phyloP scores from a whole-genome alignment of 2,113 vertebrate species.

The Periophthalmodon schlosseri region DNA sequence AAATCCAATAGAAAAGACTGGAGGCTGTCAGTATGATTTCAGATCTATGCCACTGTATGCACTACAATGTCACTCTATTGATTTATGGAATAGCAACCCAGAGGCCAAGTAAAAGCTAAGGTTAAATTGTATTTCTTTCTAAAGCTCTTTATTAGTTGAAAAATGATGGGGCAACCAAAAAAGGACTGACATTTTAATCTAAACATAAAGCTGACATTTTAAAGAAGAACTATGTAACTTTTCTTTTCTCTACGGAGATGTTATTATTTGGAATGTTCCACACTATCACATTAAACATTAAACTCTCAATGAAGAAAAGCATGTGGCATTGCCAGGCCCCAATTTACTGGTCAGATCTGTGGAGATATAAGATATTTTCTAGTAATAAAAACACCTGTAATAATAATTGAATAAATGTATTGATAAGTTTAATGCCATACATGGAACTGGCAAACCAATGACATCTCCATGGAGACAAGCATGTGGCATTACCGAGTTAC shows the following conservation, averaged over 20 bases:
- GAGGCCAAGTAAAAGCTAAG: constrained; percentile 15
- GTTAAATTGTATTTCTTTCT: neutral
- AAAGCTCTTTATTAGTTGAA: constrained; percentile 9
- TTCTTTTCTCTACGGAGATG: neutral
- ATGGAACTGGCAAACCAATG: too few relatives aligned
- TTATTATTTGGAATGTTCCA: neutral
- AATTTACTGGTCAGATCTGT: too few relatives aligned
- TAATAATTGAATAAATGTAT: too few relatives aligned
- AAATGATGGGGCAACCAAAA: constrained; percentile 6
- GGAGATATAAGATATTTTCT: too few relatives aligned
- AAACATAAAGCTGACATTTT: neutral
- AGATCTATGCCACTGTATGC: constrained; percentile 18
- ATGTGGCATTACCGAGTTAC: too few relatives aligned
- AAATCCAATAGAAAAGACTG: constrained; percentile 1
- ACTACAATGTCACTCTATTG: constrained; percentile 16
- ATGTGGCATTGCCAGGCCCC: too few relatives aligned
- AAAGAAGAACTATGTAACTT: neutral
- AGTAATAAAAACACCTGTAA: too few relatives aligned
- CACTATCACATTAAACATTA: too few relatives aligned
- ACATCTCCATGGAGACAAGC: too few relatives aligned
- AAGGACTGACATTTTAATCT: constrained; percentile 6
- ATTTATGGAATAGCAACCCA: constrained; percentile 20
- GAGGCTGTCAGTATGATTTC: constrained; percentile 9
- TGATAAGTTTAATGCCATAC: too few relatives aligned
- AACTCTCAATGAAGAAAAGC: too few relatives aligned